Percentiles rank a stretch among this genome's conserved stretches.
phyloP scores from a whole-genome alignment of 2,113 vertebrate genomes.

The Tauraco erythrolophus region DNA sequence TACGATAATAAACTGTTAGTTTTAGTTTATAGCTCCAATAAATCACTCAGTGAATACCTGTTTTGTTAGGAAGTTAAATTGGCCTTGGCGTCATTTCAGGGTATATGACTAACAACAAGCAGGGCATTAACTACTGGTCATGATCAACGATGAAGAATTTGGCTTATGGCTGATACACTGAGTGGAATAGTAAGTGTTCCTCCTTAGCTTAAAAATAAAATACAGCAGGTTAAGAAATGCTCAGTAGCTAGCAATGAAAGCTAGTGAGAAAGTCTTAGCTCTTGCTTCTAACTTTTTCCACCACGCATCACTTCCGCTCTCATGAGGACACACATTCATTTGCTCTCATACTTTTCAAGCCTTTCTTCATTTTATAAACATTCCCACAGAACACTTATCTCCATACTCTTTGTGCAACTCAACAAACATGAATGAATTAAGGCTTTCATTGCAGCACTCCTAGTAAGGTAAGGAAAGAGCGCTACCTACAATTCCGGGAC shows the following conservation, averaged over 20 bases:
- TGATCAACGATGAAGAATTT: constrained; percentile 66
- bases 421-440: constrained; percentile 25
- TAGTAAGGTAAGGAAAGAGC: constrained; percentile 6
- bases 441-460: constrained; percentile 5
- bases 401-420: neutral
- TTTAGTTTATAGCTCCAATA: constrained; percentile 69
- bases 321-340: constrained; percentile 17
- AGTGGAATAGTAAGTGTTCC: neutral
- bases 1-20: constrained; percentile 70
- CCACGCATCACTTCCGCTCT: neutral
- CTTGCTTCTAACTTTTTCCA: constrained; percentile 6
- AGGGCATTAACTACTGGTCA: constrained; percentile 65
- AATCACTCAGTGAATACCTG: constrained; percentile 67
- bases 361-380: constrained; percentile 43
- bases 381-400: constrained; percentile 2
- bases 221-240: neutral
- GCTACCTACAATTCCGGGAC: neutral
- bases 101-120: constrained; percentile 59
- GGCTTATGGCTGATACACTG: constrained; percentile 41
- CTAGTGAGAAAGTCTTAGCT: neutral
- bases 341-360: neutral
- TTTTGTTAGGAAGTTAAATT: constrained; percentile 71
- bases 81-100: constrained; percentile 71
- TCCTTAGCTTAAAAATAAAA: constrained; percentile 39
- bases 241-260: neutral